A percentile compares a stretch with the other conserved stretches of the same genome.
These are phyloP conservation scores for Lates calcarifer DNA, from an alignment of 2,113 vertebrate species.

Conservation along the genomic window DNA sequence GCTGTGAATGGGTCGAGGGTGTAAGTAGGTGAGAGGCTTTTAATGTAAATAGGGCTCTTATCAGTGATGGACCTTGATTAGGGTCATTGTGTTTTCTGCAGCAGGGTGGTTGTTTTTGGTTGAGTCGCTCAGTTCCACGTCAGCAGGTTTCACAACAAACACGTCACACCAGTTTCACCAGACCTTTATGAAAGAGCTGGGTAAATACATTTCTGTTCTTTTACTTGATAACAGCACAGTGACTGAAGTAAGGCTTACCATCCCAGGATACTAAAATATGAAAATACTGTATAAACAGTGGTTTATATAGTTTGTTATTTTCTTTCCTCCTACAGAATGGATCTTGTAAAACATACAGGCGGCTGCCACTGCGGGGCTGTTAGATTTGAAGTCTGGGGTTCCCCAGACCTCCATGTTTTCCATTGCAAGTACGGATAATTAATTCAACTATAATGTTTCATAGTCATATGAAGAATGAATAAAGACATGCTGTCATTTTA, in stretches of 20 bases:
- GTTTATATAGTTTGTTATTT: slow-evolving; percentile 7
- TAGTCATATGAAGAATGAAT: background rate
- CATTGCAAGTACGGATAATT: slow-evolving; percentile 92
- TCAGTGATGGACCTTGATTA: slow-evolving; percentile 39
- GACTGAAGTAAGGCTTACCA: background rate
- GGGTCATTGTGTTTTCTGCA: slow-evolving; percentile 16
- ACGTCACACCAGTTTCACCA: slow-evolving; percentile 41
- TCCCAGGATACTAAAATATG: background rate
- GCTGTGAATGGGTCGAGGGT: slow-evolving; percentile 9
- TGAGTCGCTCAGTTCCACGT: slow-evolving; percentile 34
- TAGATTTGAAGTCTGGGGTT: slow-evolving; percentile 92
- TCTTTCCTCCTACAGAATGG: slow-evolving; percentile 79
- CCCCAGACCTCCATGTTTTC: slow-evolving; percentile 91
- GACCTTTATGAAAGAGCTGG: background rate
- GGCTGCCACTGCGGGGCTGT: slow-evolving; percentile 95
- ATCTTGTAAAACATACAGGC: slow-evolving; percentile 91
- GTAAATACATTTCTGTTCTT: slow-evolving; percentile 5
- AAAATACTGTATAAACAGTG: no score
- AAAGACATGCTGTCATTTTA: background rate
- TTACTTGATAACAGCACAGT: background rate
- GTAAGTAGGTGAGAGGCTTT: background rate
- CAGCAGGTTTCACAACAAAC: slow-evolving; percentile 65
- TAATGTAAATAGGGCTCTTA: slow-evolving; percentile 36
- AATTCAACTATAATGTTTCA: background rate
- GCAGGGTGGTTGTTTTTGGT: slow-evolving; percentile 15